Conservation (phyloP, 30 jellyfish, hydroid and myxozoan genomes). For the Hydra vulgaris region DNA sequence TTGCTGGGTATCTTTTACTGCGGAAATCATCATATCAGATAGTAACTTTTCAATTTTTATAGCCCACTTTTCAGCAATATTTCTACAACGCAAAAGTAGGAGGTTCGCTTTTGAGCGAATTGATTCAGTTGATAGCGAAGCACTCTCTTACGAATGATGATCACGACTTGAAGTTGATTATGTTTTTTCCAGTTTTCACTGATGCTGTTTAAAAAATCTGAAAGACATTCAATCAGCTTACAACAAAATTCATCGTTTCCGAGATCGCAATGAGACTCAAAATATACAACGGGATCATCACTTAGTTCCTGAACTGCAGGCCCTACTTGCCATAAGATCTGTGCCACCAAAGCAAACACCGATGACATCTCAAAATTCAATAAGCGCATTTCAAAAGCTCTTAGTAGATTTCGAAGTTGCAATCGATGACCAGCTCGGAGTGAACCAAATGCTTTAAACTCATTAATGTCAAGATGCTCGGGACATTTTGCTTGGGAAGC, state of each 20-base stretch:
- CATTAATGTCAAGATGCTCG: background rate
- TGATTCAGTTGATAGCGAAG: background rate
- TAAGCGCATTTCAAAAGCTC: background rate
- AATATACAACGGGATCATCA: background rate
- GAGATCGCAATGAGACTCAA: background rate
- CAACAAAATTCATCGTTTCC: background rate
- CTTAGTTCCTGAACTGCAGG: background rate
- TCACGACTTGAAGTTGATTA: background rate
- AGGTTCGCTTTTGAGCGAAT: background rate
- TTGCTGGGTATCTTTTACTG: background rate
- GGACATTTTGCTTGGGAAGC: background rate
- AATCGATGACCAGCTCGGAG: background rate
- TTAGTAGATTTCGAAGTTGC: background rate
- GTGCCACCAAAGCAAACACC: background rate
- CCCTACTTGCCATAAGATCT: background rate
- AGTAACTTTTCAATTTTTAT: background rate
- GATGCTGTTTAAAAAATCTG: background rate
- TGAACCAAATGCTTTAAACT: background rate
- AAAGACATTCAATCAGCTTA: background rate
- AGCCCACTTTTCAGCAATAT: background rate
- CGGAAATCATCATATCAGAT: background rate
- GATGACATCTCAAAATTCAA: background rate
- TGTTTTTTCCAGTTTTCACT: background rate
- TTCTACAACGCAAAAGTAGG: background rate
- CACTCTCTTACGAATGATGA: background rate